Percentiles rank a stretch among this genome's conserved stretches.
Evolutionary conservation across 2,797 vertebrate species (phyloP).

Genomic region (Tokudaia muenninki): DNA sequence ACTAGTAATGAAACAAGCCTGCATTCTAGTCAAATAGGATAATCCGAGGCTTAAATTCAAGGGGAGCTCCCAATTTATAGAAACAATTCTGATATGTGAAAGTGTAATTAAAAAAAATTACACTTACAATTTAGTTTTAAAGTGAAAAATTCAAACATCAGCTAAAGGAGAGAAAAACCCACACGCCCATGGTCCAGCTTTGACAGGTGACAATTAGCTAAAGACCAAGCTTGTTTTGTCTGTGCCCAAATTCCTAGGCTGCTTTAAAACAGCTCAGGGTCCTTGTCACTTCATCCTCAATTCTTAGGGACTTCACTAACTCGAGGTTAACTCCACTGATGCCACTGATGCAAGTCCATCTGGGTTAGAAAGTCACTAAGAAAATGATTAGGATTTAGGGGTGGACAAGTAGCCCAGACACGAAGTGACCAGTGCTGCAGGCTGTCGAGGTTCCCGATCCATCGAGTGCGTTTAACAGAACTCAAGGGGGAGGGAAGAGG

Average conservation of each 20-base stretch:
- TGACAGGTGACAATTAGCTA: not conserved
- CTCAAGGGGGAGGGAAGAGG: not conserved
- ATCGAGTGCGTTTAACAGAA: too few species aligned
- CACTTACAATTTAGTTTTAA: not conserved
- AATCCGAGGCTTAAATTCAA: not conserved
- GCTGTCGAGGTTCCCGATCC: fast-evolving
- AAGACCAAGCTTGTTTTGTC: not conserved
- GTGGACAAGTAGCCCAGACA: not conserved
- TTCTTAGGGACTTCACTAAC: not conserved
- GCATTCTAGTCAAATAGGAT: not conserved
- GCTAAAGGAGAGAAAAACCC: not conserved
- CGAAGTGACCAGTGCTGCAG: fast-evolving
- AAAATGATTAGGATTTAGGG: not conserved
- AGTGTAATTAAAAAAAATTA: not conserved
- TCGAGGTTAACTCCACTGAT: not conserved
- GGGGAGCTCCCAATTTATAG: not conserved
- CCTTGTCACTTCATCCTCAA: not conserved
- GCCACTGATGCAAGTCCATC: not conserved
- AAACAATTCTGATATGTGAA: not conserved
- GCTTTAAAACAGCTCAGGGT: not conserved
- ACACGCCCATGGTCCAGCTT: not conserved
- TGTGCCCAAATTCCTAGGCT: not conserved
- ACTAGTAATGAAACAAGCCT: not conserved
- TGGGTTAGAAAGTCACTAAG: not conserved
- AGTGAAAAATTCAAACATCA: not conserved